phyloP scores from a whole-genome alignment of 2,113 vertebrate species.

The Heteronetta atricapilla region DNA sequence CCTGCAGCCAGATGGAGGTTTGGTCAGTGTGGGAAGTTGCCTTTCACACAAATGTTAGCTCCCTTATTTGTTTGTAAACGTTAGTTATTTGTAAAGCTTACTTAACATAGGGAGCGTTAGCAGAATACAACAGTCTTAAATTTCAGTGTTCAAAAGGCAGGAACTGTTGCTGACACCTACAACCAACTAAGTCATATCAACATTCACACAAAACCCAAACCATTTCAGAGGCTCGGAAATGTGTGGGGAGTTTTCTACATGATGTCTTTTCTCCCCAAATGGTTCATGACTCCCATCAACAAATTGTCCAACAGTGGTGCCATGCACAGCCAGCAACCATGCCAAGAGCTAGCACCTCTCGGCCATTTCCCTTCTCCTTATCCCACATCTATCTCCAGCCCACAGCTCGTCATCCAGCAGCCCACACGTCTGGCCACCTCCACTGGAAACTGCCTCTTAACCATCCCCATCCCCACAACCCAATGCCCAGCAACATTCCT shows the following conservation, averaged over 20 bases:
- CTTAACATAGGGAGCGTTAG: constrained; percentile 39
- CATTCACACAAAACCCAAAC: background rate
- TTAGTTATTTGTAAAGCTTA: constrained; percentile 70
- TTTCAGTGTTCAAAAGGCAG: constrained; percentile 44
- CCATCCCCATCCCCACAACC: background rate
- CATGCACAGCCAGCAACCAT: background rate
- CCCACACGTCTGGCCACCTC: background rate
- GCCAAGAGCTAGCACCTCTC: background rate
- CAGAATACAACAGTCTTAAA: constrained; percentile 45
- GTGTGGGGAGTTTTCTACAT: background rate
- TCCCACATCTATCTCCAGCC: background rate
- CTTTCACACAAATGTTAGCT: constrained; percentile 53
- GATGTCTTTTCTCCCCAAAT: background rate
- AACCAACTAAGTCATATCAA: background rate
- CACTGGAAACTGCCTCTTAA: background rate
- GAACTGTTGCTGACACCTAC: constrained; percentile 56
- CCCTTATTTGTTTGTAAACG: constrained; percentile 12
- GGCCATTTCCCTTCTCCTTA: background rate
- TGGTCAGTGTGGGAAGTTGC: constrained; percentile 70
- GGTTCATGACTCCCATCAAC: background rate
- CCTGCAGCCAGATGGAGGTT: constrained; percentile 67
- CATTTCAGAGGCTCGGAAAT: constrained; percentile 27
- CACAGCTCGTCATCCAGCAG: background rate
- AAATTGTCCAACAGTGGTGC: background rate
- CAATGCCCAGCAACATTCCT: background rate